phyloP scores from a whole-genome alignment of 2,797 vertebrate species.

The Gouania willdenowi region DNA sequence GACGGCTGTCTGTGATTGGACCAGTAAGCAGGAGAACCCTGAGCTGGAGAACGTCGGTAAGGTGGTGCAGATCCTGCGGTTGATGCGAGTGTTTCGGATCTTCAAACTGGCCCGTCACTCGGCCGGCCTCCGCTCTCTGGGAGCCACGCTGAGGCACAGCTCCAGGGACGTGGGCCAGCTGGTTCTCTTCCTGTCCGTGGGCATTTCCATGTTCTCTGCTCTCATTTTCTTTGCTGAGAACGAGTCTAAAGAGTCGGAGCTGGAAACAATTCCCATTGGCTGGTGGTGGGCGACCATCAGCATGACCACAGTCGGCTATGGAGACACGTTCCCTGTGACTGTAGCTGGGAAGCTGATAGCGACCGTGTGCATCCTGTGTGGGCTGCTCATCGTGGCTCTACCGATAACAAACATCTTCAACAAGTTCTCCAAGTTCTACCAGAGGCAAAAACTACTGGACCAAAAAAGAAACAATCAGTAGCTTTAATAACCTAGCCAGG shows the following conservation, averaged over 20 bases:
- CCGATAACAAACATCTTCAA: constrained; percentile 97
- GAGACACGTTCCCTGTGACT: constrained; percentile 91
- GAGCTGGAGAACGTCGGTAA: constrained; percentile 92
- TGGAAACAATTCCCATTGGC: constrained; percentile 87
- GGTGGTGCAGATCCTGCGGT: constrained; percentile 88
- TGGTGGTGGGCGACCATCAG: constrained; percentile 99
- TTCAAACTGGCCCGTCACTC: constrained; percentile 96
- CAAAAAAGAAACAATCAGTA: neutral
- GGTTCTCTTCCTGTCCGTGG: constrained; percentile 89
- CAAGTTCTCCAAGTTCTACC: constrained; percentile 94
- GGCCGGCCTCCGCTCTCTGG: constrained; percentile 86
- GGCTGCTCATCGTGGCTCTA: constrained; percentile 91
- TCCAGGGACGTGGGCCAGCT: constrained; percentile 89
- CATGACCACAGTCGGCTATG: constrained; percentile 97
- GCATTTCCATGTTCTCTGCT: constrained; percentile 91
- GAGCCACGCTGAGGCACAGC: constrained; percentile 87
- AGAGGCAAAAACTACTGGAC: constrained; percentile 81
- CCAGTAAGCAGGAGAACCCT: constrained; percentile 81
- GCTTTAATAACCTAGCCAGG: too few relatives aligned
- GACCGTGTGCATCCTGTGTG: constrained; percentile 89
- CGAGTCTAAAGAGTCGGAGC: constrained; percentile 80
- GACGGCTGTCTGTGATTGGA: constrained; percentile 79
- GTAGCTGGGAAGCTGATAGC: constrained; percentile 85
- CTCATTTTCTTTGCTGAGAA: constrained; percentile 90
- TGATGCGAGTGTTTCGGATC: constrained; percentile 95